Percentiles rank a stretch among this genome's conserved stretches.
phyloP scores from a whole-genome alignment of 2,888 invertebrate genomes.

The Phaedon cochleariae region DNA sequence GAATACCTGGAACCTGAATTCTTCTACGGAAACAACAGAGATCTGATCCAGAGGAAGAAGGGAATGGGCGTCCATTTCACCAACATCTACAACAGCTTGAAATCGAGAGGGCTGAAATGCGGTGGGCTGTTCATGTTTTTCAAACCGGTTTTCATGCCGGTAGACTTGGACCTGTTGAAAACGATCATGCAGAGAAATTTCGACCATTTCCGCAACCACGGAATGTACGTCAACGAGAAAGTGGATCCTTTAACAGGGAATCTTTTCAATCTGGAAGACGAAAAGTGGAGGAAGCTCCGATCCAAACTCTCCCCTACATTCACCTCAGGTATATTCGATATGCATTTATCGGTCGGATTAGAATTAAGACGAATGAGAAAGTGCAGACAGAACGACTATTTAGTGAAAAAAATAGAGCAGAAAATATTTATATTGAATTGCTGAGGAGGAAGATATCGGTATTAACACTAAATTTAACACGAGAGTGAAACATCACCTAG shows the following conservation, averaged over 20 bases:
- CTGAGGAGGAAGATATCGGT: too few relatives aligned
- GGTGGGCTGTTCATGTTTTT: background rate
- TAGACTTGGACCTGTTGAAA: conserved; percentile 54
- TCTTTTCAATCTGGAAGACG: conserved; percentile 66
- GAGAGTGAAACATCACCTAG: too few relatives aligned
- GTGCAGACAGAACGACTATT: too few relatives aligned
- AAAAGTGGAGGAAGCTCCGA: conserved; percentile 68
- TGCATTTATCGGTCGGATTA: too few relatives aligned
- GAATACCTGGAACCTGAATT: conserved; percentile 34
- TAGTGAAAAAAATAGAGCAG: too few relatives aligned
- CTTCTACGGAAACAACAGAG: conserved; percentile 26
- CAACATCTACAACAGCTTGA: background rate
- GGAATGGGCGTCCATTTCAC: conserved; percentile 13
- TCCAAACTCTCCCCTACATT: conserved; percentile 33
- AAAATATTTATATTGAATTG: too few relatives aligned
- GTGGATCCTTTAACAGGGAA: conserved; percentile 67
- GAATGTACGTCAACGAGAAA: conserved; percentile 66
- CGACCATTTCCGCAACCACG: conserved; percentile 60
- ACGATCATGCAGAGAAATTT: conserved; percentile 55
- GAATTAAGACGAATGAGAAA: too few relatives aligned
- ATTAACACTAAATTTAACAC: too few relatives aligned
- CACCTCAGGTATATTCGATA: conserved; percentile 18
- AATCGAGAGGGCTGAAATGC: background rate
- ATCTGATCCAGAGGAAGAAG: conserved; percentile 7
- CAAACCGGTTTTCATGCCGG: conserved; percentile 48